Evolutionary conservation across 2,888 invertebrate genomes (phyloP).

Genomic region (Choreutis nemorana): DNA sequence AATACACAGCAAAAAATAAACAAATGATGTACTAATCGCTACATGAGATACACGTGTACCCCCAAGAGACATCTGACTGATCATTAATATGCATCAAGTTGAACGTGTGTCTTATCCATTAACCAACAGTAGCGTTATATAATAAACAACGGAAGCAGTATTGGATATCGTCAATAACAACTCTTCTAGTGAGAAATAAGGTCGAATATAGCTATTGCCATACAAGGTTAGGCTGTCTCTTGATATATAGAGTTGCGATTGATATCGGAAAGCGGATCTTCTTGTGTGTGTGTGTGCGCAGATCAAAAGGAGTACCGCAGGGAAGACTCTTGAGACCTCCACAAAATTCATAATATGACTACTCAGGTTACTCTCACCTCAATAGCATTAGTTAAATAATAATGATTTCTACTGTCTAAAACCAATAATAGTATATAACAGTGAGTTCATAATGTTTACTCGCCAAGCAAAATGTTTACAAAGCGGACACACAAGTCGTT

Average conservation of each 20-base stretch:
- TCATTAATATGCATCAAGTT: constrained; percentile 39
- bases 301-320: constrained; percentile 35
- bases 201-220: constrained; percentile 16
- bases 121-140: constrained; percentile 37
- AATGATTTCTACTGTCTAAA: constrained; percentile 1
- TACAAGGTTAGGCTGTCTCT: constrained; percentile 15
- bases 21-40: constrained; percentile 23
- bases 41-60: constrained; percentile 30
- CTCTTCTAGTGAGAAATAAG: constrained; percentile 14
- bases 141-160: constrained; percentile 26
- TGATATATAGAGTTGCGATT: constrained; percentile 18
- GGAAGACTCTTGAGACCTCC: constrained; percentile 22
- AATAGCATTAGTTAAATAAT: constrained; percentile 4
- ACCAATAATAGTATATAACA: neutral
- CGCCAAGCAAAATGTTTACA: constrained; percentile 15
- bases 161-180: constrained; percentile 14
- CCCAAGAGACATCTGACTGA: constrained; percentile 20
- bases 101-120: constrained; percentile 34
- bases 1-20: too few species aligned
- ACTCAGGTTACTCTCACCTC: too few species aligned
- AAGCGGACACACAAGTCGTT: constrained; percentile 15
- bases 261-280: constrained; percentile 34
- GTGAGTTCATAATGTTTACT: constrained; percentile 7
- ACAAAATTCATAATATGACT: too few species aligned
- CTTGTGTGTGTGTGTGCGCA: constrained; percentile 14